Evolutionary conservation across 2,113 vertebrate species (phyloP).

Genomic region (Tenebrosternarchus preto): DNA sequence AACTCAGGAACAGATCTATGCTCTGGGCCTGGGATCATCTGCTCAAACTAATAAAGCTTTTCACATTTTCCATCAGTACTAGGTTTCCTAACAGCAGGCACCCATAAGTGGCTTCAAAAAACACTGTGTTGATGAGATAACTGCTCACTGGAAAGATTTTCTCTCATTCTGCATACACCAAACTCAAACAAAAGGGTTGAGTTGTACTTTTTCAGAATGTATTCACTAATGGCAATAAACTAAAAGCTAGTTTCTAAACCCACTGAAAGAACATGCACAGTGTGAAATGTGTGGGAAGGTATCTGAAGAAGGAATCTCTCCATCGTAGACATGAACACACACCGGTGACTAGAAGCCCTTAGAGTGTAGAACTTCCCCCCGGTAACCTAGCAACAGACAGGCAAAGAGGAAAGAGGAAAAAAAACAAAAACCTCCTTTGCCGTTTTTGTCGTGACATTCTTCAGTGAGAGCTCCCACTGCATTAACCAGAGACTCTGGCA

Average conservation of each 20-base stretch:
- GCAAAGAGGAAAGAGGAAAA: not conserved
- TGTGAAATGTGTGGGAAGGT: slow-evolving; percentile 45
- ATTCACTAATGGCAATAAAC: slow-evolving; percentile 20
- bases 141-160: not conserved
- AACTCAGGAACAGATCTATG: no score
- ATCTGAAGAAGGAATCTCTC: slow-evolving; percentile 5
- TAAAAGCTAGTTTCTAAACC: slow-evolving; percentile 27
- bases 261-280: slow-evolving; percentile 29
- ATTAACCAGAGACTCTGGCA: slow-evolving; percentile 23
- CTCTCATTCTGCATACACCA: not conserved
- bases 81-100: not conserved
- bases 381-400: slow-evolving; percentile 42
- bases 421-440: slow-evolving; percentile 46
- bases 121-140: not conserved
- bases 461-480: slow-evolving; percentile 33
- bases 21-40: no score
- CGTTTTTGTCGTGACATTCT: slow-evolving; percentile 31
- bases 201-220: slow-evolving; percentile 1
- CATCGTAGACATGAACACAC: slow-evolving; percentile 24
- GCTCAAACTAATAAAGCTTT: no score
- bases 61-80: no score
- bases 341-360: slow-evolving; percentile 39
- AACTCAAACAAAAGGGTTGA: not conserved
- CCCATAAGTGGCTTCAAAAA: not conserved
- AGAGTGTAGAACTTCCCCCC: slow-evolving; percentile 55